Evolutionary conservation across 2,113 vertebrate species (phyloP), one percentile per base, ranked within the genome.

Genomic region (Anser cygnoides): DNA sequence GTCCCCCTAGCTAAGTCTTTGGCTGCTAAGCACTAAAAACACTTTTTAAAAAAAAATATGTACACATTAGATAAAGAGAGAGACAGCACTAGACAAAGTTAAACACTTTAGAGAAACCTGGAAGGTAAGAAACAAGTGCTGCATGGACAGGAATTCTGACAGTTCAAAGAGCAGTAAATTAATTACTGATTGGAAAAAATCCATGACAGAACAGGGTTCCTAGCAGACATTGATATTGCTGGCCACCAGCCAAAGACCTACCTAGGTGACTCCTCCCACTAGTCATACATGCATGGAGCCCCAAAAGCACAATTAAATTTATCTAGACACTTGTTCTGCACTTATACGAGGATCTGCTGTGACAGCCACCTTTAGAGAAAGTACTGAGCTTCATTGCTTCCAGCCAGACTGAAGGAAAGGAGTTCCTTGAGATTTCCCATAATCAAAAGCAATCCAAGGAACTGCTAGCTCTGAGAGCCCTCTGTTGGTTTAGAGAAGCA

Each of bases 1-100:
- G 90, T 75, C 92, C 95, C 95, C 95, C 94, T 95, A 96, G 85
- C 94, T 96, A 95, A 95, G 71, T 77, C 85, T 90, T 89, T 94
- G 90, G 90, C 94, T 94, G 90, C 80, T 95, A 95, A 93, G 73
- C 76, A 92, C 92, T 88, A 96, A 95, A 95, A 95, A 91, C 59
- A 91, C 78, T 94, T 96, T 70, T 91, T 91, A 57, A 89, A 80
- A 84, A 80, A 83, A 77, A 49, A 92, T 39, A 95, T 7, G 65
- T 55, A 88, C 72, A 84, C 35, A 95, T 95, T 83, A 94, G 91
- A 90, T 29, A 89, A 65, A 43, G 57, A 85, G 71, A 87, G 62
- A 93, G 72, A 88, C 55, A 80, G 67, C n/a, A 59, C 75, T 50
- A 67, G 44, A 77, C 63, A 90, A 73, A 87, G 70, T 44, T 19